Conservation (phyloP, 2,113 vertebrate genomes). For the Cyprinodon brontotheroides region DNA sequence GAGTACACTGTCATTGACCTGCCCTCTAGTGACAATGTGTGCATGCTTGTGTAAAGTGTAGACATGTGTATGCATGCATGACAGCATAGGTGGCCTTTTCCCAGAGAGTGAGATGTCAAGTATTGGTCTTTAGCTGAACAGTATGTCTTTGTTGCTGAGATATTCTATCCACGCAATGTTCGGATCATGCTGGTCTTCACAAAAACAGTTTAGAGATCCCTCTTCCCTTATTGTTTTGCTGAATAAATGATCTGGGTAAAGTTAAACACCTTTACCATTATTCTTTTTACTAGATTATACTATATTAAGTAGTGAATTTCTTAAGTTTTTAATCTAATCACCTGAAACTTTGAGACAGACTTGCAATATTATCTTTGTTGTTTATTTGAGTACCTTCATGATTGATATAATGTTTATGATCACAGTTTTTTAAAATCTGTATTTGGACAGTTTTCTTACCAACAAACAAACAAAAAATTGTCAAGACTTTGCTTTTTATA, state of each 20-base stretch:
- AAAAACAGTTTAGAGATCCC: background rate
- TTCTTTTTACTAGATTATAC: too few relatives aligned
- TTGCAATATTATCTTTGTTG: slow-evolving; percentile 14
- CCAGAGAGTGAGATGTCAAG: slow-evolving; percentile 25
- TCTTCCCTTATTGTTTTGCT: background rate
- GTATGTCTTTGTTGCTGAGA: background rate
- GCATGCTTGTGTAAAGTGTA: background rate
- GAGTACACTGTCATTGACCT: slow-evolving; percentile 39
- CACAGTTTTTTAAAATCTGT: background rate
- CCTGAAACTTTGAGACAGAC: slow-evolving; percentile 10
- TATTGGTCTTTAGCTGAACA: background rate
- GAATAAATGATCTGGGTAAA: background rate
- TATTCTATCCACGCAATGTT: background rate
- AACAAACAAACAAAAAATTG: background rate
- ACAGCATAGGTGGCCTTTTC: slow-evolving; percentile 50
- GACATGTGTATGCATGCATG: background rate
- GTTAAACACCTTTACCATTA: too few relatives aligned
- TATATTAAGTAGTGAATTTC: background rate
- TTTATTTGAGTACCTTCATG: slow-evolving; percentile 19
- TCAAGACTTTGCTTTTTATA: background rate
- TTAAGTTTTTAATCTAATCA: background rate
- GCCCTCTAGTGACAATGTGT: slow-evolving; percentile 18
- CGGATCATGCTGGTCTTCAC: background rate
- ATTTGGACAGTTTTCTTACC: background rate
- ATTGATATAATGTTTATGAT: slow-evolving; percentile 6